Evolutionary conservation across 2,113 vertebrate genomes (phyloP), one percentile per base, ranked within the genome.

Genomic region (Mixornis gularis): DNA sequence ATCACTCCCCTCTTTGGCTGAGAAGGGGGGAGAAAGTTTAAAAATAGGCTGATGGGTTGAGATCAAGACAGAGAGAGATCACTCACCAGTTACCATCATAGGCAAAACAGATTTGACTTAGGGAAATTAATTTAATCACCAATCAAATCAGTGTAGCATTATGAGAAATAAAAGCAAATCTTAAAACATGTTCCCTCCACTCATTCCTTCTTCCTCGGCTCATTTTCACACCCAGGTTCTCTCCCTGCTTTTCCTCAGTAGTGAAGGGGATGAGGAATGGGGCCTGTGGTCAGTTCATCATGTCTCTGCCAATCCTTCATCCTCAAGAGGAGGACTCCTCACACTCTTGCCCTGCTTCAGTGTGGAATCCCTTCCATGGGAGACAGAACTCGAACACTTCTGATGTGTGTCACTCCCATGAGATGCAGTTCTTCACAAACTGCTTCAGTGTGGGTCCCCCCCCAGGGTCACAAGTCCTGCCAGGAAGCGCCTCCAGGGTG

Each of bases 71-170:
- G 30, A 8, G 18, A 48, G n/a, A 65, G 13, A n/a, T 36, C 40
- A 40, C 15, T 63, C 17, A 56, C 5, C 32, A 51, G 12, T 58
- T 69, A 40, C 12, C 5, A 11, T 58, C 12, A 32, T 1, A 9
- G 15, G n/a, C 5, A 46, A 58, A 76, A 40, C 17, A 44, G 17
- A 52, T 51, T 60, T 0, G 0, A 24, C 6, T 56, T 34, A 7
- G 38, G 20, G 43, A 76, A 90, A 43, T 56, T 44, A 58, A 38
- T 43, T 49, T 53, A 34, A 32, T 76, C 38, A 62, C 5, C 41
- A 69, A 32, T 32, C 21, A 53, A 69, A 55, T 55, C 36, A 17
- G 10, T 55, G 6, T 11, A 55, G 14, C 48, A 48, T 36, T 48
- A 55, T 55, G 17, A 36, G 18, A 89, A 49, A 82, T 30, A 32